Evolutionary conservation across 2,113 vertebrate species (phyloP).

Genomic region (Lagopus leucura): DNA sequence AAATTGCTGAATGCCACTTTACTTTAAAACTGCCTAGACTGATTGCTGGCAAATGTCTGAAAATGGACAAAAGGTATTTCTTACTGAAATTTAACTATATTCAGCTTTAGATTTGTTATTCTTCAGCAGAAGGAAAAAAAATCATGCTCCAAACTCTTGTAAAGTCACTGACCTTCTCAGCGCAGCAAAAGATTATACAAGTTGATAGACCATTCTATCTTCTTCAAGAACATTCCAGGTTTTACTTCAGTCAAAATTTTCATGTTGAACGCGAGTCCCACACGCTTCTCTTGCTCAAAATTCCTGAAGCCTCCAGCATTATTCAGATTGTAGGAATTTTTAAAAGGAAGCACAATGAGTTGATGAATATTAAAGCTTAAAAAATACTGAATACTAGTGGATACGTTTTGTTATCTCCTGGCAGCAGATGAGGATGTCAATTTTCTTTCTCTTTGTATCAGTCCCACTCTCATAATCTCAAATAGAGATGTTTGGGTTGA

Average conservation of each 20-base stretch:
- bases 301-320: slow-evolving; percentile 48
- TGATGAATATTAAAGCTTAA: background rate
- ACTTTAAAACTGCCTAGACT: background rate
- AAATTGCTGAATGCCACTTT: background rate
- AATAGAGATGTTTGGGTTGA: background rate
- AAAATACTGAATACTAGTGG: background rate
- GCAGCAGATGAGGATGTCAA: background rate
- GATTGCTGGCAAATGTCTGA: background rate
- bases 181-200: background rate
- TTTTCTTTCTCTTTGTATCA: background rate
- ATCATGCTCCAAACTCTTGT: background rate
- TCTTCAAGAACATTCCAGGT: background rate
- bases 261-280: slow-evolving; percentile 13
- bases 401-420: background rate
- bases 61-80: background rate
- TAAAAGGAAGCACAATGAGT: background rate
- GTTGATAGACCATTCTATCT: background rate
- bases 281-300: slow-evolving; percentile 7
- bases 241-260: slow-evolving; percentile 25
- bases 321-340: slow-evolving; percentile 26
- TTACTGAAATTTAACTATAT: background rate
- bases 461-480: background rate
- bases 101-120: background rate
- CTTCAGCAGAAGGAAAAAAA: background rate
- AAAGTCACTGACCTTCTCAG: background rate